Percentiles rank a stretch among this genome's conserved stretches.
Evolutionary conservation across 2,888 invertebrate species (phyloP).

Genomic region (Calameuta filiformis): DNA sequence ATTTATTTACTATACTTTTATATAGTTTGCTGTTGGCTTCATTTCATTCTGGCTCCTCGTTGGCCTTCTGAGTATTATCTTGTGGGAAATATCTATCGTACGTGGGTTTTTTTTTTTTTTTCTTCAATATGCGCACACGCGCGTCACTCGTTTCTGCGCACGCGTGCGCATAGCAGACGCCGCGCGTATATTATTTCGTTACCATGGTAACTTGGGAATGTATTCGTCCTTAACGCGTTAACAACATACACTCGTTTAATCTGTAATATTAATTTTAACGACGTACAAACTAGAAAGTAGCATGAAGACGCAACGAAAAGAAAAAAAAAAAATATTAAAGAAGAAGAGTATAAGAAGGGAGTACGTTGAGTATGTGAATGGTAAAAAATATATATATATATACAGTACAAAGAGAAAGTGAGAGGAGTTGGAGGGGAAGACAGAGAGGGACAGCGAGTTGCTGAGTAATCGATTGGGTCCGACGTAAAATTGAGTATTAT

Average conservation of each 20-base stretch:
- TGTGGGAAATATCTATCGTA: conserved; percentile 5
- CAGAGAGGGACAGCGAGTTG: no score
- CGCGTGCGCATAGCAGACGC: conserved; percentile 1
- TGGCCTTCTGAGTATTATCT: conserved; percentile 26
- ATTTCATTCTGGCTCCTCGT: conserved; percentile 14
- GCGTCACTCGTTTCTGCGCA: neutral
- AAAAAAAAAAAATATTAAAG: neutral
- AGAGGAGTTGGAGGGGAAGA: no score
- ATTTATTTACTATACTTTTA: conserved; percentile 26
- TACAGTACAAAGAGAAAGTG: no score
- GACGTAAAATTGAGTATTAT: no score
- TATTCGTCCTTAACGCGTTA: conserved; percentile 20
- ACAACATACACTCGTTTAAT: conserved; percentile 1
- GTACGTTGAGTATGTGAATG: neutral
- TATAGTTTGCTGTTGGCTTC: conserved; percentile 17
- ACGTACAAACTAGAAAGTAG: conserved; percentile 33
- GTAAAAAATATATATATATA: no score
- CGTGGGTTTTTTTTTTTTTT: no score
- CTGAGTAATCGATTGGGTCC: no score
- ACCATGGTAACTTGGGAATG: conserved; percentile 26
- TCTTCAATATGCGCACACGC: neutral
- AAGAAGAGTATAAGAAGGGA: neutral
- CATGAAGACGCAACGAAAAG: conserved; percentile 23
- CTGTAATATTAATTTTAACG: conserved; percentile 25
- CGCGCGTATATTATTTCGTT: conserved; percentile 2